Percentiles rank a stretch among this genome's conserved stretches.
These are phyloP conservation scores for Poeciliopsis turneri DNA, from an alignment of 2,797 vertebrate species.

Conservation along the genomic window DNA sequence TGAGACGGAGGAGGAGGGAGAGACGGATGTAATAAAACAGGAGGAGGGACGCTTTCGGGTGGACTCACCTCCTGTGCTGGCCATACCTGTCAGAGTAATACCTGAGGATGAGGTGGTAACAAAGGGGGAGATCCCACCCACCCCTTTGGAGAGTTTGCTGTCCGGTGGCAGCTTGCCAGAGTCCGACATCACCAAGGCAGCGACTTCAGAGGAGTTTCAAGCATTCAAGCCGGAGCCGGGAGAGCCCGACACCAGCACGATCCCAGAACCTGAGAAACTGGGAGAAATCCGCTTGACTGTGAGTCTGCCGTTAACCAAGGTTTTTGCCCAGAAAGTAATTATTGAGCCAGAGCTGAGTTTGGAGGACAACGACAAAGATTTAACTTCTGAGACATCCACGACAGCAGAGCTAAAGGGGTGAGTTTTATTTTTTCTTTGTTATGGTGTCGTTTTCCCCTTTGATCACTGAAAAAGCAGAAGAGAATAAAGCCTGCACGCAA, in stretches of 20 bases:
- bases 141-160: constrained; percentile 18
- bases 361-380: constrained; percentile 47
- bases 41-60: constrained; percentile 57
- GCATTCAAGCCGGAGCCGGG: constrained; percentile 29
- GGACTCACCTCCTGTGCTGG: constrained; percentile 70
- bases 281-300: constrained; percentile 62
- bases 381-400: constrained; percentile 41
- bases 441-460: constrained; percentile 44
- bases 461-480: constrained; percentile 40
- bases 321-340: constrained; percentile 62
- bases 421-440: constrained; percentile 62
- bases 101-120: constrained; percentile 56
- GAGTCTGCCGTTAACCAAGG: constrained; percentile 69
- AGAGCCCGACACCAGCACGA: constrained; percentile 27
- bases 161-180: constrained; percentile 55
- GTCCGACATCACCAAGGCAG: constrained; percentile 36
- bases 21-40: constrained; percentile 16
- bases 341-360: constrained; percentile 47
- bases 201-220: constrained; percentile 50
- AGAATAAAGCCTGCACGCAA: constrained; percentile 62
- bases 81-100: constrained; percentile 71
- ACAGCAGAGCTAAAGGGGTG: constrained; percentile 64
- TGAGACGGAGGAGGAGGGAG: constrained; percentile 45
- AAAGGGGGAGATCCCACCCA: constrained; percentile 7
- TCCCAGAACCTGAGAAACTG: constrained; percentile 28